These are phyloP conservation scores for Tachina lurida DNA, from an alignment of 2,888 invertebrate species.

Conservation along the genomic window DNA sequence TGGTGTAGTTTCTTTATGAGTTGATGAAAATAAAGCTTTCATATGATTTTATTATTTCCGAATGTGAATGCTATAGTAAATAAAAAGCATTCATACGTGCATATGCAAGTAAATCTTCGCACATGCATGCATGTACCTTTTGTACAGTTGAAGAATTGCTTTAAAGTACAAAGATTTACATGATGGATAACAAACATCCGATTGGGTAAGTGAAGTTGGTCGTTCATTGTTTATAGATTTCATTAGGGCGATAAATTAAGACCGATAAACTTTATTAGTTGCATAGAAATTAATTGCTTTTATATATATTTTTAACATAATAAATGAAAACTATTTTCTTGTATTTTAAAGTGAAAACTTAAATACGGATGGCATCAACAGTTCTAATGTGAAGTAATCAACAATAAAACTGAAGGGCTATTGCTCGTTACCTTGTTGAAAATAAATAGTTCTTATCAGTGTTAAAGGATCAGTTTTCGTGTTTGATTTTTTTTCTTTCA, in stretches of 20 bases:
- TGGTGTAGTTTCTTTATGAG: constrained; percentile 38
- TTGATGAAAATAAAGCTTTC: constrained; percentile 36
- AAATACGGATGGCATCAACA: constrained; percentile 15
- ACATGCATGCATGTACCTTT: constrained; percentile 6
- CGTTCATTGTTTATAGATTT: constrained; percentile 43
- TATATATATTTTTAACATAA: constrained; percentile 25
- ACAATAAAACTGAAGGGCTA: neutral
- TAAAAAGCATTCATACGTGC: constrained; percentile 1
- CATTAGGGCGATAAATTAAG: constrained; percentile 54
- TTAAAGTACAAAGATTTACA: constrained; percentile 58
- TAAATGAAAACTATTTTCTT: neutral
- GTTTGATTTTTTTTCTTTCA: neutral
- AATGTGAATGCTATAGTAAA: constrained; percentile 47
- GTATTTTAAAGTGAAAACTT: constrained; percentile 26
- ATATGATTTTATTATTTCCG: constrained; percentile 47
- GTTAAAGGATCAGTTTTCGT: constrained; percentile 54
- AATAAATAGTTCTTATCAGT: constrained; percentile 47
- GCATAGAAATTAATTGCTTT: constrained; percentile 29
- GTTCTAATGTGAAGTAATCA: constrained; percentile 31
- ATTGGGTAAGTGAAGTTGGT: constrained; percentile 43
- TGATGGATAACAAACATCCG: constrained; percentile 60
- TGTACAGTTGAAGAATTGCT: constrained; percentile 48
- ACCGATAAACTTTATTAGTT: constrained; percentile 47
- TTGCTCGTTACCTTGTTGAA: constrained; percentile 7
- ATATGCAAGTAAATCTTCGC: neutral